phyloP scores from a whole-genome alignment of 2,888 invertebrate species.

The Andrena fulva region DNA sequence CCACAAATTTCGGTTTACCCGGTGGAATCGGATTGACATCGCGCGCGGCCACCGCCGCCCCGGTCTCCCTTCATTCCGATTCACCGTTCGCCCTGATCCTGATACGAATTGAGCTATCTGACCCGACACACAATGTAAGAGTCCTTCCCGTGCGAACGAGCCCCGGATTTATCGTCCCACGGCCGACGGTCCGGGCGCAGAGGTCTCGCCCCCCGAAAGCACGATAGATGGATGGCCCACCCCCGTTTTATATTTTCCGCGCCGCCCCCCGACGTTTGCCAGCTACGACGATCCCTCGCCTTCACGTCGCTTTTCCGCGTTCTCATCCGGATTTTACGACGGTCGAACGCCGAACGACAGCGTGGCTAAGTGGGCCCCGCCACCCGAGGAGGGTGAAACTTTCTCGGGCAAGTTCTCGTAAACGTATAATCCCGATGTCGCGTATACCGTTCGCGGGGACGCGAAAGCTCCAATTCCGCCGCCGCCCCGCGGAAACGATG shows the following conservation, averaged over 20 bases:
- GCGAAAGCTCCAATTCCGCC: not conserved
- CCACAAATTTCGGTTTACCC: constrained; percentile 49
- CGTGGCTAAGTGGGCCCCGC: not conserved
- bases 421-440: not conserved
- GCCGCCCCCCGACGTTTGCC: constrained; percentile 13
- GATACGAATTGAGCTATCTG: constrained; percentile 67
- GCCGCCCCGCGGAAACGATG: too few relatives aligned
- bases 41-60: not conserved
- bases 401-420: not conserved
- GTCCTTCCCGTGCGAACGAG: constrained; percentile 60
- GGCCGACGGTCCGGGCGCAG: constrained; percentile 36
- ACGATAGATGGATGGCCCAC: constrained; percentile 36
- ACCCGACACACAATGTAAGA: constrained; percentile 69
- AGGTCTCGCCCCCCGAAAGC: constrained; percentile 35
- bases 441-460: not conserved
- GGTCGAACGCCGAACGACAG: constrained; percentile 3
- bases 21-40: constrained; percentile 45
- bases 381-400: not conserved
- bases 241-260: constrained; percentile 44
- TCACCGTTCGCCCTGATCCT: constrained; percentile 50
- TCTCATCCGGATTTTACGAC: constrained; percentile 27
- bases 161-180: constrained; percentile 64
- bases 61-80: not conserved
- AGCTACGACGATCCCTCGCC: constrained; percentile 17
- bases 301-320: not conserved